Base-by-base conservation (phyloP, 2,113 vertebrate species). In the Dromiciops gliroides region DNA sequence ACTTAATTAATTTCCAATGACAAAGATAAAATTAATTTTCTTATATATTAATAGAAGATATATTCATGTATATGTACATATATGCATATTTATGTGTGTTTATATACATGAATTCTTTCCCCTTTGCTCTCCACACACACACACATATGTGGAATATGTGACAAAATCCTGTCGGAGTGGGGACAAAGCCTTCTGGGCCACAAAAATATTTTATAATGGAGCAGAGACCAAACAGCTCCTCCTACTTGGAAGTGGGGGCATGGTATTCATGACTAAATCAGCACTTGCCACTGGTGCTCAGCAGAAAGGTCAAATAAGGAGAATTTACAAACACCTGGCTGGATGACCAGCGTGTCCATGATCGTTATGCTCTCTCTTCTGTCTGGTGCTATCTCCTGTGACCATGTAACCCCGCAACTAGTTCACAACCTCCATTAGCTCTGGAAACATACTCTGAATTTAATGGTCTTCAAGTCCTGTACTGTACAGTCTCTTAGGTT, bases 221-320 rank as follows among this genome's bases (percentile, higher is more conserved):
- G 95, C 83, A 2, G 56, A 97, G 51, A 96, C 93, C 88, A 88
- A 93, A 96, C 24, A 94, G 96, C 94, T 97, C 96, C 96, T 94
- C 96, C 96, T 97, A 94, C 90, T 95, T 96, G 97, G 94, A 92
- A 95, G 0, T 51, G 22, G 89, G 49, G 50, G 92, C 23, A 50
- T 91, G 95, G 31, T 89, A 91, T 50, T 95, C 89, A 56, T 89
- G 48, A 67, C n/a, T 48, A 89, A 94, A 48, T 53, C 31, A 89
- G 50, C 26, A 92, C 28, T 47, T 44, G 26, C 92, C 95, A 90
- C 50, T 47, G 50, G 10, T 24, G 10, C 4, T 37, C 44, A 90
- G 94, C 49, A 47, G 4, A 47, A 28, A 90, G 24, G 48, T 7
- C 7, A 37, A 93, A 50, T 53, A 47, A 95, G 93, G 50, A 94